phyloP scores from a whole-genome alignment of 1,140 invertebrate genomes.

The Harpegnathos saltator region DNA sequence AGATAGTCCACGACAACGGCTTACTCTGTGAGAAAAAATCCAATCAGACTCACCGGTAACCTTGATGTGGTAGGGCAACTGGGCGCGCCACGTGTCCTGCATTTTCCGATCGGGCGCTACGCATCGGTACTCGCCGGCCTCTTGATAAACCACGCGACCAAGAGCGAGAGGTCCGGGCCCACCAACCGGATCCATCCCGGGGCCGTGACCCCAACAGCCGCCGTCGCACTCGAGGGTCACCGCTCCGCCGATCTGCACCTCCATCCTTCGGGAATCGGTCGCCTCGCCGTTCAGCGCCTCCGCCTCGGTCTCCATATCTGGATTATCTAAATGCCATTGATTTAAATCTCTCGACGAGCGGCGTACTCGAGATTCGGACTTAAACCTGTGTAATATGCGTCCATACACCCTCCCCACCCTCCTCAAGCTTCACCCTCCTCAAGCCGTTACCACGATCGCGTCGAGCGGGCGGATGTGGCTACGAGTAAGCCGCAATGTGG shows the following conservation, averaged over 20 bases:
- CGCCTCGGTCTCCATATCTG: constrained; percentile 86
- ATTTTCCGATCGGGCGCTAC: constrained; percentile 88
- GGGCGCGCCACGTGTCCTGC: constrained; percentile 85
- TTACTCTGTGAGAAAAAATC: too few species aligned
- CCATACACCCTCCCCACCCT: not conserved
- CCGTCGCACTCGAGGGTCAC: constrained; percentile 93
- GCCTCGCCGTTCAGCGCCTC: constrained; percentile 84
- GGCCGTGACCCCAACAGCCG: constrained; percentile 87
- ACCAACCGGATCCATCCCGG: constrained; percentile 88
- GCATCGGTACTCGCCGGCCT: constrained; percentile 92
- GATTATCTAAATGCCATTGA: constrained; percentile 86
- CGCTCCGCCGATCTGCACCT: constrained; percentile 93
- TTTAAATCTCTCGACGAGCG: constrained; percentile 58
- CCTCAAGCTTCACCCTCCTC: not conserved
- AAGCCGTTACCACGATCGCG: too few species aligned
- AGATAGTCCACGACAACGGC: too few species aligned
- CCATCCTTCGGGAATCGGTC: constrained; percentile 88
- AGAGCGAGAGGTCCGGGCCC: constrained; percentile 88
- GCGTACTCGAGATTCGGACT: not conserved
- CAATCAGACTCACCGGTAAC: constrained; percentile 85
- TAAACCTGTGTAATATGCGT: not conserved
- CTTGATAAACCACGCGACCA: constrained; percentile 91
- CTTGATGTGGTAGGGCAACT: constrained; percentile 86
- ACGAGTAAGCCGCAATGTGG: not conserved
- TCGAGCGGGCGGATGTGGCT: not conserved